phyloP scores from a whole-genome alignment of 1,140 invertebrate genomes.

The Microvelia longipes region DNA sequence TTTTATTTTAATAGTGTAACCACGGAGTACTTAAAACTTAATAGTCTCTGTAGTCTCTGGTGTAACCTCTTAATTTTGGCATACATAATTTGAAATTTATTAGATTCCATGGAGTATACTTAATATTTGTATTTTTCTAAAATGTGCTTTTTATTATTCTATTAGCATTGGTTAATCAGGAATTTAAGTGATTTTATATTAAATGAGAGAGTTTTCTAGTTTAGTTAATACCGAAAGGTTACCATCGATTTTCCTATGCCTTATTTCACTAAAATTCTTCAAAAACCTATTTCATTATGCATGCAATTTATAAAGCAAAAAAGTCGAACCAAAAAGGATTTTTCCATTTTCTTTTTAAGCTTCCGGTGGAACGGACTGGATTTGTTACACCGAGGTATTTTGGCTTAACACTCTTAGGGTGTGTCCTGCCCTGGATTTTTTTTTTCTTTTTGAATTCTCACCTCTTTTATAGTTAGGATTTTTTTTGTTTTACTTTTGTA shows the following conservation, averaged over 20 bases:
- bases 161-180: no score
- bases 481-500: neutral
- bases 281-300: conserved; percentile 7
- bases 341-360: neutral
- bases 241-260: neutral
- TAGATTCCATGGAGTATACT: no score
- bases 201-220: no score
- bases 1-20: no score
- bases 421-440: neutral
- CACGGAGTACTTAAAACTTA: no score
- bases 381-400: neutral
- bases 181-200: no score
- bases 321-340: neutral
- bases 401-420: neutral
- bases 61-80: no score
- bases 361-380: neutral
- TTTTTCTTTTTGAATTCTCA: neutral
- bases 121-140: no score
- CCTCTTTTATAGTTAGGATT: neutral
- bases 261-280: neutral
- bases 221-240: no score
- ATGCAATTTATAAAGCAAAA: conserved; percentile 9
- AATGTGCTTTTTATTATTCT: no score
- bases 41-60: no score
- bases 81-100: no score